Conservation (phyloP, 2,888 invertebrate genomes). For the Phrixothrix hirtus region DNA sequence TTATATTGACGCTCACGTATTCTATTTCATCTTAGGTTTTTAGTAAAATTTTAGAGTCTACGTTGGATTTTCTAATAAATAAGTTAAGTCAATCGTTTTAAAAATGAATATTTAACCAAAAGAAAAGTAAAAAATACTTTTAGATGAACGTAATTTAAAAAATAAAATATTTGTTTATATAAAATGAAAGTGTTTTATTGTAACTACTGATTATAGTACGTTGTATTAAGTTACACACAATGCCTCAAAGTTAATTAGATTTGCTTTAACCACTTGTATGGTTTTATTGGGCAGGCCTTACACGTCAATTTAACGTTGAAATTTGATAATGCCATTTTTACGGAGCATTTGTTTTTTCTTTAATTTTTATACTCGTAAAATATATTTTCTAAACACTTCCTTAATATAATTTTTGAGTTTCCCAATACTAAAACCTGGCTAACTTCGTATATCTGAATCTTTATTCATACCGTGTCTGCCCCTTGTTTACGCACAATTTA, state of each 20-base stretch:
- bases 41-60: no score
- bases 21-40: no score
- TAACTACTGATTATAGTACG: no score
- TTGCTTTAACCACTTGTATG: conserved; percentile 11
- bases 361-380: conserved; percentile 2
- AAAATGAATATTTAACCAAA: no score
- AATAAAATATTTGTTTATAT: no score
- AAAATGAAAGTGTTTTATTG: background rate
- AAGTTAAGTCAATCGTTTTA: no score
- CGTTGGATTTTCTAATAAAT: no score
- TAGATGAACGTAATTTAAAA: no score
- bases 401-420: conserved; percentile 10
- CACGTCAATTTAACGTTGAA: conserved; percentile 14
- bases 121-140: no score
- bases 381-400: conserved; percentile 1
- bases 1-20: no score
- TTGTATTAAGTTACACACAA: conserved; percentile 5
- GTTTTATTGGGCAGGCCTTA: conserved; percentile 11
- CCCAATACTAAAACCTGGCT: background rate
- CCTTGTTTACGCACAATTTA: conserved; percentile 35
- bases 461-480: conserved; percentile 20
- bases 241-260: conserved; percentile 11
- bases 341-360: conserved; percentile 3
- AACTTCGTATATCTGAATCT: conserved; percentile 11
- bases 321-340: conserved; percentile 4